phyloP scores from a whole-genome alignment of 1,140 invertebrate genomes.

The Aphelinus certus region DNA sequence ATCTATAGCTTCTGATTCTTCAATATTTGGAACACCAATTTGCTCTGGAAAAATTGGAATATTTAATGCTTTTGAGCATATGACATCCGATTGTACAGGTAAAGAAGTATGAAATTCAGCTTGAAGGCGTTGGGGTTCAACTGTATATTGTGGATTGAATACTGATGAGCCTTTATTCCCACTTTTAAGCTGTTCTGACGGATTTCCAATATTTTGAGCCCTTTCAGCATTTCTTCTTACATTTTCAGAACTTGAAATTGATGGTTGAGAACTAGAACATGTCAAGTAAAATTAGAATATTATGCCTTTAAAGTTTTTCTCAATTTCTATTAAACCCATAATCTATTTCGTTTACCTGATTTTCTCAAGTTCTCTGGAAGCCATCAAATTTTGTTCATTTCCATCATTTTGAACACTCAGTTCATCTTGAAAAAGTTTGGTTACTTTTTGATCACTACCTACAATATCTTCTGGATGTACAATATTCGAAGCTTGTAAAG shows the following conservation, averaged over 20 bases:
- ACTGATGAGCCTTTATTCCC: neutral
- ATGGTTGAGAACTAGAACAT: constrained; percentile 10
- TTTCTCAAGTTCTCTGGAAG: constrained; percentile 28
- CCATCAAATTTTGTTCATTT: constrained; percentile 18
- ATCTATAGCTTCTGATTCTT: constrained; percentile 45
- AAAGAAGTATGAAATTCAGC: constrained; percentile 46
- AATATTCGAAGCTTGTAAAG: constrained; percentile 53
- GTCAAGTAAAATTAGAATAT: neutral
- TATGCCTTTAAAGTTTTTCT: neutral
- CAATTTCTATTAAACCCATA: neutral
- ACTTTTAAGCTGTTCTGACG: neutral
- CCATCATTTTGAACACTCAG: constrained; percentile 48
- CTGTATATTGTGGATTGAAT: too few relatives aligned
- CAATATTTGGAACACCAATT: constrained; percentile 12
- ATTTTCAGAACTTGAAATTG: constrained; percentile 13
- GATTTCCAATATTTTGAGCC: constrained; percentile 4
- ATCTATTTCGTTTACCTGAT: constrained; percentile 5
- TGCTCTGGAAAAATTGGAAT: constrained; percentile 57
- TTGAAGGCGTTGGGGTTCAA: constrained; percentile 36
- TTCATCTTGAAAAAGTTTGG: constrained; percentile 56
- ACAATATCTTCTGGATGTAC: constrained; percentile 53
- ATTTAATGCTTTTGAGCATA: constrained; percentile 53
- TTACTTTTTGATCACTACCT: constrained; percentile 53
- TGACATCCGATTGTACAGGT: constrained; percentile 46
- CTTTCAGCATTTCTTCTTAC: constrained; percentile 1